These are phyloP conservation scores for Centropus unirufus DNA, from an alignment of 2,113 vertebrate genomes.

Conservation along the genomic window DNA sequence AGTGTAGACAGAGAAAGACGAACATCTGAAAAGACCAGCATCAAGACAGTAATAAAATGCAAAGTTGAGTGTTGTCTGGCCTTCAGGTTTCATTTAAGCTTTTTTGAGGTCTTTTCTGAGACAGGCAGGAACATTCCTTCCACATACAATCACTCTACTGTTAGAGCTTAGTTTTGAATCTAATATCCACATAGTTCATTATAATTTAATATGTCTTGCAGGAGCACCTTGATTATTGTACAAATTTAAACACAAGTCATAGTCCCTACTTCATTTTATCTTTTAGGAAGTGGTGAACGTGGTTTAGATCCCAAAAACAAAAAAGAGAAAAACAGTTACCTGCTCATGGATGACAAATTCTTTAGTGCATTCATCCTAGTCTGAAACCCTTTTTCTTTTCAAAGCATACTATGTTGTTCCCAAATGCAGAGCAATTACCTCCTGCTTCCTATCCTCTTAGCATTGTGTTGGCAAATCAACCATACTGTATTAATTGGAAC, in stretches of 20 bases:
- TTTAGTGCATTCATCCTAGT: conserved; percentile 3
- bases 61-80: neutral
- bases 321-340: neutral
- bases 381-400: neutral
- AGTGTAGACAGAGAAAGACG: neutral
- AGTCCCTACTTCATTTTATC: neutral
- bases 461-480: neutral
- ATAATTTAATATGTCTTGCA: neutral
- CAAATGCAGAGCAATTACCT: neutral
- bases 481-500: neutral
- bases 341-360: conserved; percentile 6
- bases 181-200: neutral
- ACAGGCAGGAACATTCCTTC: neutral
- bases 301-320: conserved; percentile 13
- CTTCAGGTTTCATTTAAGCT: conserved; percentile 2
- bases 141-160: neutral
- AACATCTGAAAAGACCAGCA: neutral
- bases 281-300: neutral
- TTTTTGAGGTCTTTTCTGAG: neutral
- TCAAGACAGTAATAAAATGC: neutral
- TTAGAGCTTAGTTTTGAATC: conserved; percentile 13
- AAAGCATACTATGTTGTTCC: neutral
- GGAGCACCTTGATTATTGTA: conserved; percentile 43
- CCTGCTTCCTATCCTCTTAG: neutral
- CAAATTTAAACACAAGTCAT: neutral